Evolutionary conservation across 2,888 invertebrate genomes (phyloP).

Genomic region (Dexiosoma caninum): DNA sequence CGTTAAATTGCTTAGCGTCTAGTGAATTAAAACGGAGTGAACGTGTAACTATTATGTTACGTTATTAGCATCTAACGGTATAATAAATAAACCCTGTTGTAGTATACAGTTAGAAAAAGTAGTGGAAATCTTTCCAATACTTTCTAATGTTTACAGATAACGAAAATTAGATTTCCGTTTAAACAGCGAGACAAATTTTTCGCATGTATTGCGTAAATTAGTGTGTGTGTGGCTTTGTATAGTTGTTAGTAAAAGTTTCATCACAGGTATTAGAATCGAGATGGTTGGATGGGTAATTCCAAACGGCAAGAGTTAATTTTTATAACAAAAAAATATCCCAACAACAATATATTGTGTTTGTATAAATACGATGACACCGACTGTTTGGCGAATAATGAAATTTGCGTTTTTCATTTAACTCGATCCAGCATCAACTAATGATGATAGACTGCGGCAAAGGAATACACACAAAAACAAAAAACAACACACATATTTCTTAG

Average conservation of each 20-base stretch:
- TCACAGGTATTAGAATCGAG: slow-evolving; percentile 44
- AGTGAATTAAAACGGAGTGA: slow-evolving; percentile 17
- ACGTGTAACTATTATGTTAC: slow-evolving; percentile 38
- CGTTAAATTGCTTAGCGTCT: slow-evolving; percentile 35
- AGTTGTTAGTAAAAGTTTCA: slow-evolving; percentile 41
- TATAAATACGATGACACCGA: slow-evolving; percentile 63
- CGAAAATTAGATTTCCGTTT: slow-evolving; percentile 67
- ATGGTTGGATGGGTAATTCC: slow-evolving; percentile 13
- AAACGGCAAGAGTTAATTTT: slow-evolving; percentile 57
- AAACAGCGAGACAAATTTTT: slow-evolving; percentile 54
- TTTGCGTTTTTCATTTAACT: slow-evolving; percentile 64
- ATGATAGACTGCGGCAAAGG: slow-evolving; percentile 64
- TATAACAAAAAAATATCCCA: slow-evolving; percentile 49
- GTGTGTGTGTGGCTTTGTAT: neutral
- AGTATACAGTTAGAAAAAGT: neutral
- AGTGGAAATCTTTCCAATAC: slow-evolving; percentile 53
- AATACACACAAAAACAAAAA: slow-evolving; percentile 43
- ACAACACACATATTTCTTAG: slow-evolving; percentile 26
- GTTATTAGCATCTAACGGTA: slow-evolving; percentile 24
- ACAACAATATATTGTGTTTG: slow-evolving; percentile 52
- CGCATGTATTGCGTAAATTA: slow-evolving; percentile 27
- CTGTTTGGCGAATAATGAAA: slow-evolving; percentile 64
- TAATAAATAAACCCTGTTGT: neutral
- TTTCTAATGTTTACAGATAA: slow-evolving; percentile 68
- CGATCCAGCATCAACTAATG: slow-evolving; percentile 64